Evolutionary conservation across 1,140 invertebrate genomes (phyloP), one percentile per base, ranked within the genome.

Genomic region (Anastrepha ludens): DNA sequence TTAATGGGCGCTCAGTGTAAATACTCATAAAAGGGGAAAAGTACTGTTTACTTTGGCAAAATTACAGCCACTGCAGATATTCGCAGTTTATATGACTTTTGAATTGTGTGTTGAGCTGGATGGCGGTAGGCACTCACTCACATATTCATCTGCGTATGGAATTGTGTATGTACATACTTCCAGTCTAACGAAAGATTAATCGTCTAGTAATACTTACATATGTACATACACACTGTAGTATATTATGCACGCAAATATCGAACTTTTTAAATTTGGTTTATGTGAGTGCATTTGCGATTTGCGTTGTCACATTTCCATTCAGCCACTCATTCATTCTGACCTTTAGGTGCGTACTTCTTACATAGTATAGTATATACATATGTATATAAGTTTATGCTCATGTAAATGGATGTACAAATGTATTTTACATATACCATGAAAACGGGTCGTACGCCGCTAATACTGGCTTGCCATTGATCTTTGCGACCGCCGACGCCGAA

Each of bases 321-420:
- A 74, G 47, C 41, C 67, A 44, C 39, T 74, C 67, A 74, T 74
- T 74, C 29, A 44, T 74, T 44, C 67, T 47, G 67, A 47, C 67
- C 41, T 13, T 41, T 29, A 41, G 67, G 13, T 0, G 41, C 67
- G 3, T 11, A 70, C 29, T 39, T 67, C 20, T 41, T 67, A 67
- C 4, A 17, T 62, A 62, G 1, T n/a, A n/a, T n/a, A n/a, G 7
- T 67, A 29, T 41, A 0, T 39, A 39, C 3, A 39, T 8, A 44
- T 15, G 13, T 13, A 39, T 7, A 41, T 67, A 39, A n/a, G 3
- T 29, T 17, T 15, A 47, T 47, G 9, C 3, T 62, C 29, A 62
- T 62, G 17, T 62, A 17, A 7, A 62, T 62, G 15, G 11, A 1
- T 62, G 29, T 29, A 29, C 29, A 29, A 29, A 62, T 62, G 11